Percentiles rank a stretch among this genome's conserved stretches.
These are phyloP conservation scores for Tragelaphus strepsiceros DNA, from an alignment of 2,113 vertebrate species.

Conservation along the genomic window DNA sequence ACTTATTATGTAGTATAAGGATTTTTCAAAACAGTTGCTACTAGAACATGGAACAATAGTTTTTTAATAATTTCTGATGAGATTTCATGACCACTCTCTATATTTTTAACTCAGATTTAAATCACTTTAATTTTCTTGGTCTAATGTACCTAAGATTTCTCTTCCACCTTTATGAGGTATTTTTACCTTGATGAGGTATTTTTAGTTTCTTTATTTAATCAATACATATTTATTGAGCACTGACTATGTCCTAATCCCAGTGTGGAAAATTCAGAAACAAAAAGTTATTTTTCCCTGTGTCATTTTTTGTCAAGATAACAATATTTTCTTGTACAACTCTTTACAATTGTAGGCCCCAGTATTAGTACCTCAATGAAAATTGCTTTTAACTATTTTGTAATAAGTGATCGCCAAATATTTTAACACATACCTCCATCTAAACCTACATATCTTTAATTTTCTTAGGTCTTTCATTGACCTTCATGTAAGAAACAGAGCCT, in stretches of 20 bases:
- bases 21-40: not conserved
- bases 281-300: not conserved
- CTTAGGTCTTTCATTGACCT: not conserved
- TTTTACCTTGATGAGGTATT: not conserved
- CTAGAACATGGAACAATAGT: not conserved
- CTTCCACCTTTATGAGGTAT: not conserved
- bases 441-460: not conserved
- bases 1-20: not conserved
- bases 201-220: not conserved
- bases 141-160: not conserved
- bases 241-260: not conserved
- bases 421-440: not conserved
- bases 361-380: not conserved
- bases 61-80: not conserved
- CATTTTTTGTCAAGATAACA: not conserved
- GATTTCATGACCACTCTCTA: not conserved
- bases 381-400: not conserved
- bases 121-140: not conserved
- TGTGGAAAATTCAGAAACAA: not conserved
- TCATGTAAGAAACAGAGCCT: not conserved
- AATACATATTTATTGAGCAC: not conserved
- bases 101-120: not conserved
- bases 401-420: not conserved
- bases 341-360: not conserved
- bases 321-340: not conserved